Conservation (phyloP, 2,113 vertebrate genomes). For the Elephas maximus region DNA sequence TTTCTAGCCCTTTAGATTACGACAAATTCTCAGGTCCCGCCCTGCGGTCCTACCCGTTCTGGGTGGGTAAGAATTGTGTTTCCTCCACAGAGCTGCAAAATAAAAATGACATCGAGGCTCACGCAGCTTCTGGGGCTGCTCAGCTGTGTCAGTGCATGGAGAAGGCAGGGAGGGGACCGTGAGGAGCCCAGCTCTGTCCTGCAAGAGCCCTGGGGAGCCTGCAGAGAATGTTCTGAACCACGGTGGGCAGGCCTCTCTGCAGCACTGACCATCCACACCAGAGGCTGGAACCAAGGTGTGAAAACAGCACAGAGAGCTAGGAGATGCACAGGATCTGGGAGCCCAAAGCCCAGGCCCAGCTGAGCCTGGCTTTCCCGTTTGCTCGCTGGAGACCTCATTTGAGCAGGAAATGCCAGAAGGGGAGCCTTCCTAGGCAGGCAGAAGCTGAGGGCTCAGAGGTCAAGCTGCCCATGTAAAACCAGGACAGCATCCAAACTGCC, state of each 20-base stretch:
- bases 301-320: neutral
- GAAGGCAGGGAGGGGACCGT: neutral
- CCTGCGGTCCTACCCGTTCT: neutral
- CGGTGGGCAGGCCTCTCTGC: no score
- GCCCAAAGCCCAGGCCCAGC: neutral
- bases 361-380: no score
- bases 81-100: neutral
- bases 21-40: neutral
- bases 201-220: neutral
- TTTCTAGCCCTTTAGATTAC: neutral
- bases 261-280: fast-evolving
- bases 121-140: neutral
- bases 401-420: neutral
- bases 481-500: neutral
- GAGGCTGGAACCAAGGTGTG: no score
- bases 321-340: neutral
- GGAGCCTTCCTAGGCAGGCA: neutral
- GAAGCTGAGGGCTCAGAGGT: no score
- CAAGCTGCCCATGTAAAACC: neutral
- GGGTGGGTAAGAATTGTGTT: neutral
- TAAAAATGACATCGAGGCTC: neutral
- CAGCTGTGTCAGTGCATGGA: neutral
- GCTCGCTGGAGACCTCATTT: neutral
- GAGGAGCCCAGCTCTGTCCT: fast-evolving
- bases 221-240: neutral